Evolutionary conservation across 2,113 vertebrate genomes (phyloP).

Genomic region (Brachyistius frenatus): DNA sequence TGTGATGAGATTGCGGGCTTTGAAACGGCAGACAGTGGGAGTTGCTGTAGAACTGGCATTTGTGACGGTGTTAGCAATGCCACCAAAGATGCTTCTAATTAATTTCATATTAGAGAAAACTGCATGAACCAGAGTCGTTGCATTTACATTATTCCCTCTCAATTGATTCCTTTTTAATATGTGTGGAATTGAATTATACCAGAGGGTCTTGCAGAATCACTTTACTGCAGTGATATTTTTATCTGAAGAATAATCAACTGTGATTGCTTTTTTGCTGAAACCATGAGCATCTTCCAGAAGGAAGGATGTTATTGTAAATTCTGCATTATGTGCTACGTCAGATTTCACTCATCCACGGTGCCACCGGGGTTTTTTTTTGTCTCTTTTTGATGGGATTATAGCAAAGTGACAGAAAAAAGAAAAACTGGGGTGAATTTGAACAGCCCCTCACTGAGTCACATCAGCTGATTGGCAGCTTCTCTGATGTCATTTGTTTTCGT

Average conservation of each 20-base stretch:
- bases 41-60: not conserved
- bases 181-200: conserved; percentile 56
- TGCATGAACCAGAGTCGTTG: conserved; percentile 35
- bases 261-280: conserved; percentile 14
- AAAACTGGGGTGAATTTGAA: conserved; percentile 27
- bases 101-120: conserved; percentile 37
- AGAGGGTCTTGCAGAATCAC: conserved; percentile 41
- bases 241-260: not conserved
- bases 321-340: not conserved
- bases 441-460: conserved; percentile 51
- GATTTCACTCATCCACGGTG: conserved; percentile 10
- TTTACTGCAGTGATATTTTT: conserved; percentile 17
- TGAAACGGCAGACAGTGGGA: conserved; percentile 24
- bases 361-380: not conserved
- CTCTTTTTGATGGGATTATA: conserved; percentile 25
- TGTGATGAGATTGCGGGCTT: conserved; percentile 19
- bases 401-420: conserved; percentile 25
- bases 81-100: conserved; percentile 55
- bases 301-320: not conserved
- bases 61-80: conserved; percentile 26
- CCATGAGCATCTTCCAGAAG: not conserved
- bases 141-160: conserved; percentile 48
- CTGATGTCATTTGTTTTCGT: conserved; percentile 81
- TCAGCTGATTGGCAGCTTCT: conserved; percentile 75
- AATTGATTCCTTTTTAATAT: conserved; percentile 50